Evolutionary conservation across 2,888 invertebrate species (phyloP), one percentile per base, ranked within the genome.

Genomic region (Unio pictorum): DNA sequence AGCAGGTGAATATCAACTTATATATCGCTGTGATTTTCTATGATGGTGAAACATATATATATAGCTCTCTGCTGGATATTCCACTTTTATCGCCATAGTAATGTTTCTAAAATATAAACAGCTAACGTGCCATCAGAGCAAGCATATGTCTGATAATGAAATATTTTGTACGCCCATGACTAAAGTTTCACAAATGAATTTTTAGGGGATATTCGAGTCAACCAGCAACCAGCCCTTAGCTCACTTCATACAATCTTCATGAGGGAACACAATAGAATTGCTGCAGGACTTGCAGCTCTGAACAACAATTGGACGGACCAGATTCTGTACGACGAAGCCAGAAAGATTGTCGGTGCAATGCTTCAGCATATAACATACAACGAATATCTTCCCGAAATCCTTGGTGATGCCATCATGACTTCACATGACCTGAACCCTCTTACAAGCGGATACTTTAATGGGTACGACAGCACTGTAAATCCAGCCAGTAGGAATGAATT

Each of bases 111-210:
- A 45, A 45, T 15, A 45, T 45, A 15, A 45, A 3, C 45, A 45
- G 3, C 15, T 45, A 45, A 45, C 15, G 3, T 45, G 15, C 45
- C 45, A 15, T 45, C 45, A 45, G 11, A 45, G 3, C 11, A 45
- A 15, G 45, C 15, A 4, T 15, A 45, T 45, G 45, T 2, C 45
- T 11, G 15, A 11, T 45, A 45, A 45, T 45, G 11, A 15, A 15
- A 45, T 11, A 45, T 45, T 45, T 11, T 45, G 11, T 15, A 45
- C 11, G 45, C 3, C 15, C 8, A 45, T 45, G 45, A 45, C 45
- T 15, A 3, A 45, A 45, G 45, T 45, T 45, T 73, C 68, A 67
- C 60, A 61, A 6, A 66, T 71, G 26, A 68, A 66, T 71, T 45
- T 34, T 45, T 45, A 45, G 45, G 45, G 45, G 45, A 45, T 15